Evolutionary conservation across 2,888 invertebrate genomes (phyloP).

Genomic region (Amiota mariae): DNA sequence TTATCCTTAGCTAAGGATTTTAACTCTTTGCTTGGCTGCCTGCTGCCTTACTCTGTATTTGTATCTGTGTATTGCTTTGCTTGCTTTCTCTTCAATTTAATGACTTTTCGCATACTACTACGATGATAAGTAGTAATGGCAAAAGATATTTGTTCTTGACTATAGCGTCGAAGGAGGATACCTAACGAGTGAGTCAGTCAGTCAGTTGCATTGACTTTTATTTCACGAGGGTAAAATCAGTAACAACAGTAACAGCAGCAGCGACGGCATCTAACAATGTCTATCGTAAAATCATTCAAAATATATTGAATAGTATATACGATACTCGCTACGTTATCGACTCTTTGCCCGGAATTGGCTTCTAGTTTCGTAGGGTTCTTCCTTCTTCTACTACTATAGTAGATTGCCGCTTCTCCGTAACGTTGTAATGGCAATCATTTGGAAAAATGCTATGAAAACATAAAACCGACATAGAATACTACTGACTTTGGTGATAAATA

Average conservation of each 20-base stretch:
- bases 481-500: slow-evolving; percentile 68
- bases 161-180: background rate
- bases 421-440: slow-evolving; percentile 13
- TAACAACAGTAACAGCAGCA: no score
- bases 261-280: slow-evolving; percentile 2
- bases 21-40: slow-evolving; percentile 32
- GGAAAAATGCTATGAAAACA: slow-evolving; percentile 63
- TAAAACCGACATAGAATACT: slow-evolving; percentile 61
- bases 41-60: background rate
- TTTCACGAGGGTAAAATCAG: background rate
- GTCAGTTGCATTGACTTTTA: background rate
- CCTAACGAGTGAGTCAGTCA: background rate
- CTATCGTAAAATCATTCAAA: slow-evolving; percentile 20
- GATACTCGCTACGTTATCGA: background rate
- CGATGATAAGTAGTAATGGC: slow-evolving; percentile 14
- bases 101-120: slow-evolving; percentile 53
- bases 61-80: background rate
- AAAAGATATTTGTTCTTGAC: background rate
- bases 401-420: background rate
- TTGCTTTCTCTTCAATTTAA: slow-evolving; percentile 50
- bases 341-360: background rate
- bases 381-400: no score
- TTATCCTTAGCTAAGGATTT: slow-evolving; percentile 52
- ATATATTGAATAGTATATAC: slow-evolving; percentile 1
- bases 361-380: no score